These are phyloP conservation scores for Hypolimnas misippus DNA, from an alignment of 2,888 invertebrate genomes.

Conservation along the genomic window DNA sequence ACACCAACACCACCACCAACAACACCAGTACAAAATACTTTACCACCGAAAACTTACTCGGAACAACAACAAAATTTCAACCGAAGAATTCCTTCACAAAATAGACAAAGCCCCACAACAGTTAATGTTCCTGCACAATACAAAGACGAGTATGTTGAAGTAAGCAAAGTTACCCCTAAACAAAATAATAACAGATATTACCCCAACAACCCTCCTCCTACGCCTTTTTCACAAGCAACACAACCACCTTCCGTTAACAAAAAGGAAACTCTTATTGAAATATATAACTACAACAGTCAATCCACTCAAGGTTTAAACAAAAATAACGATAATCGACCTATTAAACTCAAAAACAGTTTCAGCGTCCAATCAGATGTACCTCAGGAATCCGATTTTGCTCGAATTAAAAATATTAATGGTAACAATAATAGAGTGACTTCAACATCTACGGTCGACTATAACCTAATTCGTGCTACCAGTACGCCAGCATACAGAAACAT, in stretches of 20 bases:
- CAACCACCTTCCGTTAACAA: conserved; percentile 62
- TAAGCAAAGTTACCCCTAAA: conserved; percentile 73
- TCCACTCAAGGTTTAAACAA: conserved; percentile 64
- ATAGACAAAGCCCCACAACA: conserved; percentile 49
- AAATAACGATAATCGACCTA: conserved; percentile 63
- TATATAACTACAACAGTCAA: conserved; percentile 75
- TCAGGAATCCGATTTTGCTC: conserved; percentile 60
- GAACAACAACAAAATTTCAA: conserved; percentile 58
- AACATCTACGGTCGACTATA: conserved; percentile 58
- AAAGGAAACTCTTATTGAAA: conserved; percentile 73
- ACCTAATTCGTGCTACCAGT: conserved; percentile 55
- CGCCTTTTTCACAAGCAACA: conserved; percentile 60
- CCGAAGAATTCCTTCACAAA: conserved; percentile 53
- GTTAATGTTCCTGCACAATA: conserved; percentile 68
- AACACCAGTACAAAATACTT: conserved; percentile 57
- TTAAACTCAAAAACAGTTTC: conserved; percentile 70
- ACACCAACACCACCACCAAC: conserved; percentile 59
- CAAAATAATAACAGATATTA: conserved; percentile 56
- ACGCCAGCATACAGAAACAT: conserved; percentile 67
- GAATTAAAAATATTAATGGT: conserved; percentile 54
- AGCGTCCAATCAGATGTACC: conserved; percentile 60
- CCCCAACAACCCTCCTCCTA: conserved; percentile 58
- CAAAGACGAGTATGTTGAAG: conserved; percentile 78
- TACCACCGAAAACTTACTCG: conserved; percentile 53
- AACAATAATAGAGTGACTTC: conserved; percentile 54